Base-by-base conservation (phyloP, 2,113 vertebrate species). In the Ciconia boyciana region DNA sequence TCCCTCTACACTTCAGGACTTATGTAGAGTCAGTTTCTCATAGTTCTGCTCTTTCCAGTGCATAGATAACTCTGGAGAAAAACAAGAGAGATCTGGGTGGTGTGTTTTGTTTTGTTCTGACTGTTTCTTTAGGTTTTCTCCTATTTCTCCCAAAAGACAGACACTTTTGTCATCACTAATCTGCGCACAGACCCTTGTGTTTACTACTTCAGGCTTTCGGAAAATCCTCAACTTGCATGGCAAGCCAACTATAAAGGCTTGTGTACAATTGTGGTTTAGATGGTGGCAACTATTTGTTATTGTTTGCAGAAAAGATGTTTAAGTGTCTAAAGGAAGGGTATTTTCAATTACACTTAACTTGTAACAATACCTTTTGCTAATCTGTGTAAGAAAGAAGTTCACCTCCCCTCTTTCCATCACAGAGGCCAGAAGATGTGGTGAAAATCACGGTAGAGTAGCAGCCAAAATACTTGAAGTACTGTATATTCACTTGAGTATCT, bases 391-490 rank as follows among this genome's bases (percentile, higher is more conserved):
- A 55, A 74, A 10, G 18, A 43, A 68, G 39, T 58, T 89, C 34
- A 19, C 14, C 34, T 69, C 21, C 60, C 19, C 11, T 69, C 70
- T 36, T 69, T 18, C 52, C 44, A 6, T 36, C 39, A 14, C 39
- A 74, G 62, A 43, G 82, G 4, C 57, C 68, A 69, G 29, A 52
- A 93, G 75, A 58, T 83, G 44, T 18, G 49, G 16, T 77, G 91
- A 91, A 71, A 85, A 80, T 66, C 83, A 43, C 41, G 41, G 87
- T 1, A 61, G 5, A 58, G 32, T 15, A 87, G 80, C 64, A 79
- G 90, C 70, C 93, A 92, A 87, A 92, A 74, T 93, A 34, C 87
- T 95, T 89, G 62, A 92, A 61, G 31, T 78, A 28, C 39, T 85
- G 41, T 61, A 16, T 12, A 9, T 83, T 90, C 78, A 39, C 79